Conservation (phyloP, 2,113 vertebrate genomes). For the Pomatorhinus ruficollis region DNA sequence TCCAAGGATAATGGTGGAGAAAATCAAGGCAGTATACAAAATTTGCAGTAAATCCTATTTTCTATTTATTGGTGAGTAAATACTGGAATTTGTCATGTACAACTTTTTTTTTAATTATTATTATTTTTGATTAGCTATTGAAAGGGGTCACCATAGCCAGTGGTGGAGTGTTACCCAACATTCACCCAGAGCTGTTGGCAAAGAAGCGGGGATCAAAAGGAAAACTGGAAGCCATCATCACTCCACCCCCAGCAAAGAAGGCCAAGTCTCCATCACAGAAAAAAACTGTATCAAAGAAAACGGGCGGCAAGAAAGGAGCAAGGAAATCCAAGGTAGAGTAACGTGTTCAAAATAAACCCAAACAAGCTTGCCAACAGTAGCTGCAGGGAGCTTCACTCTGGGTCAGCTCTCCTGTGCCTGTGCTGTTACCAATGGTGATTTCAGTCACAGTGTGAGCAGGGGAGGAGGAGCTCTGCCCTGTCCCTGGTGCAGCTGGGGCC, state of each 20-base stretch:
- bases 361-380: not conserved
- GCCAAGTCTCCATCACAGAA: conserved; percentile 89
- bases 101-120: not conserved
- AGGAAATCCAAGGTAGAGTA: conserved; percentile 86
- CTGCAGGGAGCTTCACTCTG: not conserved
- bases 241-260: conserved; percentile 90
- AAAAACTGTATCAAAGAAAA: conserved; percentile 81
- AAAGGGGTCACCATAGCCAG: conserved; percentile 98
- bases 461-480: not conserved
- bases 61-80: not conserved
- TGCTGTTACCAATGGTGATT: not conserved
- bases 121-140: conserved; percentile 79
- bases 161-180: conserved; percentile 96
- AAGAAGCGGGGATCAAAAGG: conserved; percentile 95
- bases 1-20: not conserved
- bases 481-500: not conserved
- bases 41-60: not conserved
- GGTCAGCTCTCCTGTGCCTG: accelerated
- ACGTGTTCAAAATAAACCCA: not conserved
- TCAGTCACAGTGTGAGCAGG: not conserved
- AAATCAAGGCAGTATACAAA: not conserved
- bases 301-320: conserved; percentile 83
- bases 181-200: conserved; percentile 93
- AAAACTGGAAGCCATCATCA: conserved; percentile 92
- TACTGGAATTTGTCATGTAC: not conserved